A percentile compares a stretch with the other conserved stretches of the same genome.
Conservation (phyloP, 2,888 invertebrate species). For the Ophioninae sp. region DNA sequence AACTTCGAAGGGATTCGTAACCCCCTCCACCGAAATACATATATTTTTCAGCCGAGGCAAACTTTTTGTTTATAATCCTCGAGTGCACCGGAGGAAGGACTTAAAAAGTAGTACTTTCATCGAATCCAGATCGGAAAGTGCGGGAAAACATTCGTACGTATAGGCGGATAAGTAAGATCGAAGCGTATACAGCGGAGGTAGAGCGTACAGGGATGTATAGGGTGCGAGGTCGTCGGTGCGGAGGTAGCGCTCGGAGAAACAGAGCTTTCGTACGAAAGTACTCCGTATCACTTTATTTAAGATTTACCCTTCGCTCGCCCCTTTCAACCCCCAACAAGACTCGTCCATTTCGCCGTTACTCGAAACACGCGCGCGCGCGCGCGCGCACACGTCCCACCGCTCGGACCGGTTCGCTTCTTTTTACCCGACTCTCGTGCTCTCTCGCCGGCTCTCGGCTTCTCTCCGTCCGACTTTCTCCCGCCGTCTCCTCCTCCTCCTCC, state of each 20-base stretch:
- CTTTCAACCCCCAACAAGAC: constrained; percentile 81
- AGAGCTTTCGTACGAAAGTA: constrained; percentile 81
- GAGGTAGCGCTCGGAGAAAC: constrained; percentile 73
- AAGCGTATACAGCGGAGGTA: constrained; percentile 6
- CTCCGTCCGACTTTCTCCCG: constrained; percentile 44
- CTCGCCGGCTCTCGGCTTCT: constrained; percentile 53
- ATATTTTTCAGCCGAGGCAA: constrained; percentile 19
- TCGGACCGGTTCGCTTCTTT: constrained; percentile 57
- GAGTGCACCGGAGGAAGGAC: constrained; percentile 7
- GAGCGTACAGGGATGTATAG: constrained; percentile 33
- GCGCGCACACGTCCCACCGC: constrained; percentile 26
- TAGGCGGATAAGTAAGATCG: background rate
- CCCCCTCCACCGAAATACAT: background rate
- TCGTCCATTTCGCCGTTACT: constrained; percentile 80
- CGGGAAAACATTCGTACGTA: background rate
- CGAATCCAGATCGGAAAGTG: constrained; percentile 38
- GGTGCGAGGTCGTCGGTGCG: constrained; percentile 49
- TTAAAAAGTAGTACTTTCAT: constrained; percentile 46
- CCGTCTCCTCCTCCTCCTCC: constrained; percentile 27
- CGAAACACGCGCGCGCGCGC: constrained; percentile 5
- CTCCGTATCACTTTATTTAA: constrained; percentile 82
- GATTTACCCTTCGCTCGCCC: constrained; percentile 80
- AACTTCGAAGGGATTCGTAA: too few relatives aligned
- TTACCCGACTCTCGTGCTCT: constrained; percentile 42
- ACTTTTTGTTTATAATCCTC: constrained; percentile 28